phyloP scores from a whole-genome alignment of 2,113 vertebrate species.

The Gavia stellata region DNA sequence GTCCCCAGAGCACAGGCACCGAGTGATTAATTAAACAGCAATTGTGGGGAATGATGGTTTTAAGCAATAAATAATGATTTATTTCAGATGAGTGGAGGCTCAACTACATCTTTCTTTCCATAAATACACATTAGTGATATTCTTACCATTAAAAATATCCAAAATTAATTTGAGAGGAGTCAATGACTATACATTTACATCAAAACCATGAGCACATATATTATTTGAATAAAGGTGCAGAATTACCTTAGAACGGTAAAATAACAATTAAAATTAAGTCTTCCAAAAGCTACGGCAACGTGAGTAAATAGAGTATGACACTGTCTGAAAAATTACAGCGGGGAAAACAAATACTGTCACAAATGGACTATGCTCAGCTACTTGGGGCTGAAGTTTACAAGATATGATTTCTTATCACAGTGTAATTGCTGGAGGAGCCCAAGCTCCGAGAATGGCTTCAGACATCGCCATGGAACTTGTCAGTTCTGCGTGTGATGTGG shows the following conservation, averaged over 20 bases:
- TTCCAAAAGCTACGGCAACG: background rate
- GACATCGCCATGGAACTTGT: background rate
- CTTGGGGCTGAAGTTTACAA: slow-evolving; percentile 24
- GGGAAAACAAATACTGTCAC: slow-evolving; percentile 27
- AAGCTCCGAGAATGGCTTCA: background rate
- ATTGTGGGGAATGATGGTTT: background rate
- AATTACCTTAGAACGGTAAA: background rate
- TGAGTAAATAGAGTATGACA: slow-evolving; percentile 25
- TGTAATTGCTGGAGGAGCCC: background rate
- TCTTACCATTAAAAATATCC: background rate
- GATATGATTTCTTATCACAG: slow-evolving; percentile 13
- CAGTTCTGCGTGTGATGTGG: background rate
- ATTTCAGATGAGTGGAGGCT: background rate
- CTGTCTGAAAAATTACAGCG: slow-evolving; percentile 37
- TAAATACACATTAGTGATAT: background rate
- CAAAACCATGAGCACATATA: background rate
- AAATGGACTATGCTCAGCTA: background rate
- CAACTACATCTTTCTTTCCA: background rate
- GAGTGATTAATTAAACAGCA: background rate
- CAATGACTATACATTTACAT: background rate
- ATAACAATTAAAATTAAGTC: background rate
- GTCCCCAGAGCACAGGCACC: background rate
- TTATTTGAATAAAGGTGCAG: background rate
- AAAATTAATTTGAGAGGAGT: background rate
- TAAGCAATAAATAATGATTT: background rate